These are phyloP conservation scores for Epinotia demarniana DNA, from an alignment of 2,888 invertebrate species.

Conservation along the genomic window DNA sequence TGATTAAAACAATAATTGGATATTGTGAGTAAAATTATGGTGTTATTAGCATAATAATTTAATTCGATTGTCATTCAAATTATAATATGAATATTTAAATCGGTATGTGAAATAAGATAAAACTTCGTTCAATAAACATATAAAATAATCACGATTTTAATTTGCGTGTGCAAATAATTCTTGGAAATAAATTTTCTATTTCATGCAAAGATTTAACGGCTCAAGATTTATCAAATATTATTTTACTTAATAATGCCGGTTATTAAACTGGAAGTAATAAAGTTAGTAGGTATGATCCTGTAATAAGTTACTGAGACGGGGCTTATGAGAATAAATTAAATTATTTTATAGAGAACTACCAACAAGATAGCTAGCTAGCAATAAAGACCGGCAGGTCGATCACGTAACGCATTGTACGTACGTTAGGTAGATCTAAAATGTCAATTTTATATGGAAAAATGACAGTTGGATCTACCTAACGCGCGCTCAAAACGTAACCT, in stretches of 20 bases:
- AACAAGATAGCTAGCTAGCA: not conserved
- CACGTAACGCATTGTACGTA: too few species aligned
- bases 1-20: not conserved
- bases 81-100: too few species aligned
- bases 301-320: not conserved
- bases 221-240: not conserved
- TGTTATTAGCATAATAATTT: too few species aligned
- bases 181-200: too few species aligned
- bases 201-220: too few species aligned
- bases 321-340: not conserved
- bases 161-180: too few species aligned
- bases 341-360: not conserved
- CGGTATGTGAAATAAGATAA: not conserved
- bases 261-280: not conserved
- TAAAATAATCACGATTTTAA: too few species aligned
- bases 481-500: too few species aligned
- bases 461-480: too few species aligned
- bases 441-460: too few species aligned
- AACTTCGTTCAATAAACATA: not conserved
- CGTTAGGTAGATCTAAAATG: too few species aligned
- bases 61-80: too few species aligned
- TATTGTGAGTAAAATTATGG: not conserved
- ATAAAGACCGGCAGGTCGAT: not conserved
- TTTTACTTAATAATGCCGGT: not conserved
- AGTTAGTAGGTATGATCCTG: not conserved